phyloP scores from a whole-genome alignment of 2,113 vertebrate species.

The Sakesphorus luctuosus region DNA sequence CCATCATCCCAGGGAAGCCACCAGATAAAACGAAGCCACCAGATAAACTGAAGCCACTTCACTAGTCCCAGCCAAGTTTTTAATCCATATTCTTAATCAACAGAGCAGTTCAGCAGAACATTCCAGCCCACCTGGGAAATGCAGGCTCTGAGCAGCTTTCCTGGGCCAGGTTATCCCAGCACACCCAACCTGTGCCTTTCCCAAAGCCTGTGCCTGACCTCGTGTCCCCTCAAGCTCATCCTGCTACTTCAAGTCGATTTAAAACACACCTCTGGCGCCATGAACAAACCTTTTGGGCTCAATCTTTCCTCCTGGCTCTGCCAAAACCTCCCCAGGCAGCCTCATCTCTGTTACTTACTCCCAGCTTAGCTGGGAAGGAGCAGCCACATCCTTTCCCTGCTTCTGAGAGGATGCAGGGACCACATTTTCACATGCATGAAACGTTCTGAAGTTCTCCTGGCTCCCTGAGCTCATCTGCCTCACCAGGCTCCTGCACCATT shows the following conservation, averaged over 20 bases:
- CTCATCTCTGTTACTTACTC: neutral
- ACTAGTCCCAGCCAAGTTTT: neutral
- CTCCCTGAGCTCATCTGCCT: neutral
- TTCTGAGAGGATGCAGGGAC: neutral
- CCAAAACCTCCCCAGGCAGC: neutral
- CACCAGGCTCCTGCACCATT: neutral
- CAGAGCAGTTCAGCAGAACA: neutral
- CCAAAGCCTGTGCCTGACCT: neutral
- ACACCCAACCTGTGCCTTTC: accelerated
- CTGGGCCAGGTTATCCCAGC: neutral
- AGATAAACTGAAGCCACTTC: accelerated
- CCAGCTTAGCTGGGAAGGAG: neutral
- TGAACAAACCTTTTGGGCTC: neutral
- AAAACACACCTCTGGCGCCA: neutral
- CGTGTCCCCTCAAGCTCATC: neutral
- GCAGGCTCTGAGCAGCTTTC: neutral
- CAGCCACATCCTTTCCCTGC: neutral
- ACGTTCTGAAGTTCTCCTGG: neutral
- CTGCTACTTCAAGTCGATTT: neutral
- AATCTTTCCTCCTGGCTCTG: neutral
- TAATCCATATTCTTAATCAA: neutral
- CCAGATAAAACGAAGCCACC: accelerated
- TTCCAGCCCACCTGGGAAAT: neutral
- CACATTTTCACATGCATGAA: accelerated
- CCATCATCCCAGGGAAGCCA: neutral